Base-by-base conservation (phyloP, 1,140 invertebrate species). In the Pseudomyrmex sp. region DNA sequence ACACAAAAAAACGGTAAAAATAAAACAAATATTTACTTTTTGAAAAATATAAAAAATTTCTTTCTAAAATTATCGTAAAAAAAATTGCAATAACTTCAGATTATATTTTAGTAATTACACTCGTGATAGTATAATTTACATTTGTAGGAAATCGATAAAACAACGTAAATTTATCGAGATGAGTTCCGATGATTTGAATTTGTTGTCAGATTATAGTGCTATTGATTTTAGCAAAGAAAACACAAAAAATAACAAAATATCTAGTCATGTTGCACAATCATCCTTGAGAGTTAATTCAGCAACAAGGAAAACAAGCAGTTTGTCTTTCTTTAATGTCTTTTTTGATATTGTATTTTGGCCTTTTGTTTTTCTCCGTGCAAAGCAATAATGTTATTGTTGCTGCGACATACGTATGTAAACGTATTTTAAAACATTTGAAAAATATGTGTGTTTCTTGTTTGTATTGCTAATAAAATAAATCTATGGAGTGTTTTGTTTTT, bases 271-370 rank as follows among this genome's bases (percentile, higher is more conserved):
- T 26, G 48, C 35, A 10, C 88, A 85, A 77, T 15, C 58, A 4
- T 69, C 18, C 2, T 63, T 59, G 8, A 56, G 59, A n/a, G 12
- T 46, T 8, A 85, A 76, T n/a, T 23, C 74, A 1, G 48, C 79
- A 44, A 91, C 69, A 75, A 65, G 61, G 1, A 83, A 65, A 62
- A 66, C 69, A 44, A 48, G 62, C 1, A 85, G 4, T 50, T 84
- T 88, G 18, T 86, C 84, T 0, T 91, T 92, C 18, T 87, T 91
- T 18, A 76, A 85, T 23, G 84, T 87, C 1, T 84, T 92, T 52
- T 91, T 91, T 26, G 91, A 92, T 50, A 91, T 92, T 10, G 85
- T 92, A 23, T 91, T 91, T 20, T 92, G 91, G 91, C 91, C 91
- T 9, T 86, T 91, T 12, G 9, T 91, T 52, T 90, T 91, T 44